Evolutionary conservation across 2,888 invertebrate genomes (phyloP).

Genomic region (Acanthococcus lagerstroemiae): DNA sequence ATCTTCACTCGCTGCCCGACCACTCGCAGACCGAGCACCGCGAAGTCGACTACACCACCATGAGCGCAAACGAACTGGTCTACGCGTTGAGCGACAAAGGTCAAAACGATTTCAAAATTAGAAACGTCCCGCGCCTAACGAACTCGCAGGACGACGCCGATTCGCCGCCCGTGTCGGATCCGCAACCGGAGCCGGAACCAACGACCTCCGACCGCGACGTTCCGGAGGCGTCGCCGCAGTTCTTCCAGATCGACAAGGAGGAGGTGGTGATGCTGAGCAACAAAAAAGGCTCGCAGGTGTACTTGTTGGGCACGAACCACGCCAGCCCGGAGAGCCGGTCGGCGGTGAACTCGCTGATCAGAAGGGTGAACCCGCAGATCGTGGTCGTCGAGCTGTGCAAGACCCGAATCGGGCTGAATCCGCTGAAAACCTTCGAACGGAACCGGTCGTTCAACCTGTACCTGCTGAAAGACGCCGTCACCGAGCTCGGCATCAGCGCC

Average conservation of each 20-base stretch:
- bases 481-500: conserved; percentile 23
- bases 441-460: conserved; percentile 17
- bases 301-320: conserved; percentile 23
- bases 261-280: conserved; percentile 19
- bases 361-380: conserved; percentile 18
- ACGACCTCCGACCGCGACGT: neutral
- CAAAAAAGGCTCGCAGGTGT: conserved; percentile 11
- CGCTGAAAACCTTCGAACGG: conserved; percentile 20
- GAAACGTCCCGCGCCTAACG: neutral
- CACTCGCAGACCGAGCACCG: no score
- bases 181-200: neutral
- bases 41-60: neutral
- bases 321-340: conserved; percentile 30
- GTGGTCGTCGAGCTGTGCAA: conserved; percentile 27
- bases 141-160: conserved; percentile 5
- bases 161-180: neutral
- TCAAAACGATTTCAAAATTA: conserved; percentile 20
- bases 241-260: conserved; percentile 24
- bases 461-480: conserved; percentile 17
- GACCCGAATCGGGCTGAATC: conserved; percentile 22
- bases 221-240: conserved; percentile 1
- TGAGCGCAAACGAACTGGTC: conserved; percentile 11
- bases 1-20: no score
- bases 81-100: conserved; percentile 21
- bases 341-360: conserved; percentile 19